phyloP scores from a whole-genome alignment of 2,113 vertebrate genomes.

The Vombatus ursinus region DNA sequence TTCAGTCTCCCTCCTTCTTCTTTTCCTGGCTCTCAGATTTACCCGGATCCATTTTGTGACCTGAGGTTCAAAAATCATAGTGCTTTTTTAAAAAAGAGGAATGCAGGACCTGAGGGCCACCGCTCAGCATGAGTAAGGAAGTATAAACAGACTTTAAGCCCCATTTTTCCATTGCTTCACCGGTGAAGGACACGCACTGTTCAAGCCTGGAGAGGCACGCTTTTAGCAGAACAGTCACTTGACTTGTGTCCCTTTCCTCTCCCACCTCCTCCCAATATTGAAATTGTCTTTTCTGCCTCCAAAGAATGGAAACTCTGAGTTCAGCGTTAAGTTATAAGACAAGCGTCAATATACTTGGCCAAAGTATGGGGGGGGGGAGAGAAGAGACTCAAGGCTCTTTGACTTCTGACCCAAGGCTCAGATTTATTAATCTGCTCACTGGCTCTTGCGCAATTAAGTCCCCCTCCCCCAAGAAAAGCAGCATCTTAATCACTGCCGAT shows the following conservation, averaged over 20 bases:
- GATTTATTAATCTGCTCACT: neutral
- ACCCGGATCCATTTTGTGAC: slow-evolving; percentile 93
- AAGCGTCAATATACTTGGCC: neutral
- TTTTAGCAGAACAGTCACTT: neutral
- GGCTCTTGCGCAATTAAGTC: neutral
- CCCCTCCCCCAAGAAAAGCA: neutral
- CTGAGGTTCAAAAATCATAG: slow-evolving; percentile 85
- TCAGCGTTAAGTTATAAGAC: neutral
- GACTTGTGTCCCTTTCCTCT: neutral
- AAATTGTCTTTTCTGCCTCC: neutral
- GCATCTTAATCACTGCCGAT: neutral
- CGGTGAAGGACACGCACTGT: neutral
- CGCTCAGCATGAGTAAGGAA: slow-evolving; percentile 68
- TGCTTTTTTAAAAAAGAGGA: slow-evolving; percentile 69
- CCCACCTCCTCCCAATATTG: neutral
- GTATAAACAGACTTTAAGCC: slow-evolving; percentile 72
- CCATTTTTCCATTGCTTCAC: slow-evolving; percentile 76
- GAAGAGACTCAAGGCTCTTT: neutral
- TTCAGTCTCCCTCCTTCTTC: slow-evolving; percentile 86
- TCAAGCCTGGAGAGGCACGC: neutral
- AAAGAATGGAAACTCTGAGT: neutral
- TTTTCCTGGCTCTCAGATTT: slow-evolving; percentile 88
- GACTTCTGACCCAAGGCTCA: neutral
- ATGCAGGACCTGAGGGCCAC: slow-evolving; percentile 63
- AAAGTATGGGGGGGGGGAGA: neutral